Base-by-base conservation (phyloP, 92 coral and sea anemone genomes). In the Scolanthus callimorphus region DNA sequence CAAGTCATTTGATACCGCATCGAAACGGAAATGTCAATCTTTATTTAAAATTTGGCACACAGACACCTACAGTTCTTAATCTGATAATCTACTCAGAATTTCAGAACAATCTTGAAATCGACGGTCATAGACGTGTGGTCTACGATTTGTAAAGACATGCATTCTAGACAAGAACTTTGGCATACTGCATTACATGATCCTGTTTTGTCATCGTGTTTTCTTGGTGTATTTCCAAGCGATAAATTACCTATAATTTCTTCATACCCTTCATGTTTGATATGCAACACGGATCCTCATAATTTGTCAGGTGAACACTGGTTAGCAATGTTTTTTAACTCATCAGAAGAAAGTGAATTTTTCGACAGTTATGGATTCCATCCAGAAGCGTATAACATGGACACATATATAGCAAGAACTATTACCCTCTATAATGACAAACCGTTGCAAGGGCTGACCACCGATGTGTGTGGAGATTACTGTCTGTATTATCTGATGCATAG, bases 241-340 rank as follows among this genome's bases (percentile, higher is more conserved):
- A 51, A 52, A 28, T 27, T 53, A 9, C 62, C 72, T 2, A 20
- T 39, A 13, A 25, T 65, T 13, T 25, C 55, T 15, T 27, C 2
- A 11, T 51, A 23, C 12, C 73, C 73, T 0, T 3, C 57, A 4
- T 72, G 59, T 0, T 28, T 74, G 37, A 39, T 76, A 22, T 57
- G 61, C 13, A 67, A 67, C 21, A 60, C 60, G 11, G 81, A 74
- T 26, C 75, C 75, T 11, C 46, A 39, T 19, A 17, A 50, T 26
- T 46, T 39, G 51, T 57, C 63, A 0, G 70, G 82, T 11, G 67
- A 43, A 20, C 82, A 76, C 31, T 76, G 82, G 82, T n/a, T 66
- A 3, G 68, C 57, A 1, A 59, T 65, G 43, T 65, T 48, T 44
- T 53, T 65, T 59, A 48, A 34, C 4, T 3, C 38, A 1, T 39